These are phyloP conservation scores for Palythoa grandis DNA, from an alignment of 92 coral and sea anemone species.

Conservation along the genomic window DNA sequence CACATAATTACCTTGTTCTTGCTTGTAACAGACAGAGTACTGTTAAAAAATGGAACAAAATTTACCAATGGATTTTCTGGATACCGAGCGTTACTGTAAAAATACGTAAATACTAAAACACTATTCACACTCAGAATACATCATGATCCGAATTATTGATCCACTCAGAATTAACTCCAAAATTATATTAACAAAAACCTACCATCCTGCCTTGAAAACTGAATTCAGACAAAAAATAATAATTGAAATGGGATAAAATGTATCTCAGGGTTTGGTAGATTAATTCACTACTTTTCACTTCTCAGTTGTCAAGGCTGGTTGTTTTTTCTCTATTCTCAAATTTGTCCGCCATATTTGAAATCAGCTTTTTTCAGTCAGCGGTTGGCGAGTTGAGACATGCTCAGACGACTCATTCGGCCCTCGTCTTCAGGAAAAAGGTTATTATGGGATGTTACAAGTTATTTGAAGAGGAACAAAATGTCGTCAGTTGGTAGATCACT, in stretches of 20 bases:
- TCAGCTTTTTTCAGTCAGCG: constrained; percentile 49
- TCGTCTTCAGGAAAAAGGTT: constrained; percentile 12
- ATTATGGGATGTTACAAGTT: constrained; percentile 53
- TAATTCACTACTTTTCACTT: no score
- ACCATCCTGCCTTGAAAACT: no score
- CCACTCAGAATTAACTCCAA: no score
- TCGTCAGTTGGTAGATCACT: constrained; percentile 83
- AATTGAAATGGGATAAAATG: no score
- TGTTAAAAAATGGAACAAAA: constrained; percentile 22
- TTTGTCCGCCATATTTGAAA: constrained; percentile 55
- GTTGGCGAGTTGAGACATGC: constrained; percentile 27
- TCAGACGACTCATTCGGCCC: constrained; percentile 3
- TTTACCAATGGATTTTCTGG: background rate
- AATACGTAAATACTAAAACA: background rate
- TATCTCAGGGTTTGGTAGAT: no score
- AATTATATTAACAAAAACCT: no score
- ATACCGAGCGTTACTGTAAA: background rate
- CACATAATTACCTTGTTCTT: constrained; percentile 74
- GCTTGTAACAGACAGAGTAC: constrained; percentile 79
- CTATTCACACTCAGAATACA: background rate
- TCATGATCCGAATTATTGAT: no score
- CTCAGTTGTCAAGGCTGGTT: background rate
- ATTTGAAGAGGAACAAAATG: constrained; percentile 72
- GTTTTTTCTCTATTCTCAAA: background rate
- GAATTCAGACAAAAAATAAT: no score